A percentile compares a stretch with the other conserved stretches of the same genome.
phyloP scores from a whole-genome alignment of 1,140 invertebrate genomes.

The Ceratina calcarata region DNA sequence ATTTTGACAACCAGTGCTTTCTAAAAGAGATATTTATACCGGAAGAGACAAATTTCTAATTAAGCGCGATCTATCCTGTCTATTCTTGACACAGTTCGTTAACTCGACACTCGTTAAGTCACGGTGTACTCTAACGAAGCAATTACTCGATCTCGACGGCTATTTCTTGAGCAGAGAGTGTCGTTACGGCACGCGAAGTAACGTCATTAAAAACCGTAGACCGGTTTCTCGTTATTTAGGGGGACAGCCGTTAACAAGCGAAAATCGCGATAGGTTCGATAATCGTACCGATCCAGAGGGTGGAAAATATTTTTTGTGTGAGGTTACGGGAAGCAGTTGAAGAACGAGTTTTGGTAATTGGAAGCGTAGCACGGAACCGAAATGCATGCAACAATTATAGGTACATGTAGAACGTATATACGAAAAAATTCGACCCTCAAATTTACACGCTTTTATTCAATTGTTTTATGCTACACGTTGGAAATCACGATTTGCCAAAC shows the following conservation, averaged over 20 bases:
- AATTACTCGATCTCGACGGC: constrained; percentile 25
- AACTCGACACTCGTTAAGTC: constrained; percentile 27
- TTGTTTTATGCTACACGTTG: no score
- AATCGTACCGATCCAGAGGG: background rate
- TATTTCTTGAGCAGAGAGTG: constrained; percentile 22
- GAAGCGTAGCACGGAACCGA: background rate
- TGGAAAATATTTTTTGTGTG: background rate
- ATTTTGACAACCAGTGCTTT: no score
- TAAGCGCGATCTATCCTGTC: constrained; percentile 16
- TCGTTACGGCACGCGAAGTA: background rate
- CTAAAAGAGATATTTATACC: no score
- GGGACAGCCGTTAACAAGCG: constrained; percentile 19
- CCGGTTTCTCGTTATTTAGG: constrained; percentile 27
- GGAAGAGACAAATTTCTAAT: constrained; percentile 5
- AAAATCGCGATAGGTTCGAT: constrained; percentile 6
- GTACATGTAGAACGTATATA: no score
- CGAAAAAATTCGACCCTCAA: background rate
- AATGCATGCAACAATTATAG: constrained; percentile 3
- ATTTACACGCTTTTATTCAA: background rate
- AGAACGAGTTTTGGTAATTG: constrained; percentile 19
- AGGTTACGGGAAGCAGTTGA: background rate
- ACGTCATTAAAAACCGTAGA: constrained; percentile 29
- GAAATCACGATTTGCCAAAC: background rate
- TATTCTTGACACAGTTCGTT: constrained; percentile 29
- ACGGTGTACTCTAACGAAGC: constrained; percentile 32